Base-by-base conservation (phyloP, 2,113 vertebrate species). In the Chionis minor region DNA sequence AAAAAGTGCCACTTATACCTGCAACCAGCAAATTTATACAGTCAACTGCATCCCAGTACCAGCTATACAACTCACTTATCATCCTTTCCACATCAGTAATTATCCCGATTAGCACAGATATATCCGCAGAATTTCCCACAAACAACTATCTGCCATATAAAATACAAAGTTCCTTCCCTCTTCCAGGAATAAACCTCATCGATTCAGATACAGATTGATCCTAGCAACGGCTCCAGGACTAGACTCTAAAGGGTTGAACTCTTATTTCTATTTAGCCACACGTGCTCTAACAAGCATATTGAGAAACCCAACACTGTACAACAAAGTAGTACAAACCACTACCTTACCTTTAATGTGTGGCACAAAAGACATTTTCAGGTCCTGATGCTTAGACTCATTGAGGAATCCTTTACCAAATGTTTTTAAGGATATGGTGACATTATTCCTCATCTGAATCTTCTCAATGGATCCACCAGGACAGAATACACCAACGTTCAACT, bases 371-470 rank as follows among this genome's bases (percentile, higher is more conserved):
- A 98, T 97, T 3, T 97, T 98, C 74, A 99, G 97, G 84, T 98
- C 95, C 81, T 98, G 96, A 54, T 38, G 83, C 12, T 19, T 33
- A 30, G 44, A 88, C 4, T 95, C 98, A 17, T 91, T 97, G 33
- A 97, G 71, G 74, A 98, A 97, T 47, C 35, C 45, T 26, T 77
- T 94, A 4, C 52, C 63, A 23, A 83, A 96, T 7, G 95, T 94
- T 17, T 73, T 97, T 40, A 98, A 97, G 4, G 98, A 98, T 94
- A 99, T 88, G 0, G 98, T 98, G 88, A 98, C 32, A 28, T 99
- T 99, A 73, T 98, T 93, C 55, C 98, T 98, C 92, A 99, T 95
- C 94, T 98, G 99, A 92, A 99, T 95, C 90, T 98, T 99, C 94
- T 98, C 95, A 77, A 99, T 98, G 49, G 93, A 84, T 47, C 99